phyloP scores from a whole-genome alignment of 2,888 invertebrate species.

The Caenorhabditis sp. region DNA sequence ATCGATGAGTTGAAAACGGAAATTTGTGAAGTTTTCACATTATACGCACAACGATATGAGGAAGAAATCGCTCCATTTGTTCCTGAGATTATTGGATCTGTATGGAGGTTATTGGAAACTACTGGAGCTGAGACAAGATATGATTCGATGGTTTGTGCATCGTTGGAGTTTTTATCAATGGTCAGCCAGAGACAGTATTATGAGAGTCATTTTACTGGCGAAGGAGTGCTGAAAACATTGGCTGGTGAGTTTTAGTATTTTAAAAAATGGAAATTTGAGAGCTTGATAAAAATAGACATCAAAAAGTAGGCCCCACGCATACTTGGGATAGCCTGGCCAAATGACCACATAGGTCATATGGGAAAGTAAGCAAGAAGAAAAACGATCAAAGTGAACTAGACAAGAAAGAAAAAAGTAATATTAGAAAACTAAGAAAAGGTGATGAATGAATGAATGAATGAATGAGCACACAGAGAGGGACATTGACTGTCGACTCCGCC shows the following conservation, averaged over 20 bases:
- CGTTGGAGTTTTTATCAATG: conserved; percentile 90
- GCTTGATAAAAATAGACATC: not conserved
- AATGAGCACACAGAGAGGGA: too few species aligned
- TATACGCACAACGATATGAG: conserved; percentile 96
- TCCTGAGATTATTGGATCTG: conserved; percentile 88
- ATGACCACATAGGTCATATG: too few species aligned
- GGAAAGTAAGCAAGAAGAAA: too few species aligned
- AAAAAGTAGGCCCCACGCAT: too few species aligned
- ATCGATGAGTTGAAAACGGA: conserved; percentile 74
- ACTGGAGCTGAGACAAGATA: conserved; percentile 58
- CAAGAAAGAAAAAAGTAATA: too few species aligned
- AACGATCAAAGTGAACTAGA: too few species aligned
- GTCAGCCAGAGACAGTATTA: conserved; percentile 91
- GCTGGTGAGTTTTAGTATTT: conserved; percentile 25
- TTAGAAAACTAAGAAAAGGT: too few species aligned
- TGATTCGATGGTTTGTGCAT: conserved; percentile 83
- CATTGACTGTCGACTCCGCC: too few species aligned
- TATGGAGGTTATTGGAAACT: conserved; percentile 85
- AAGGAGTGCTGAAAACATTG: conserved; percentile 60
- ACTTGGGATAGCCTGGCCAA: too few species aligned
- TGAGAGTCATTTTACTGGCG: conserved; percentile 73
- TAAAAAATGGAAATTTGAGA: too few species aligned
- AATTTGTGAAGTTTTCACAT: conserved; percentile 89
- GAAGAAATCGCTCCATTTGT: conserved; percentile 92
- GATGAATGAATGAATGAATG: too few species aligned